phyloP scores from a whole-genome alignment of 2,113 vertebrate genomes.

The Mystacornis crossleyi region DNA sequence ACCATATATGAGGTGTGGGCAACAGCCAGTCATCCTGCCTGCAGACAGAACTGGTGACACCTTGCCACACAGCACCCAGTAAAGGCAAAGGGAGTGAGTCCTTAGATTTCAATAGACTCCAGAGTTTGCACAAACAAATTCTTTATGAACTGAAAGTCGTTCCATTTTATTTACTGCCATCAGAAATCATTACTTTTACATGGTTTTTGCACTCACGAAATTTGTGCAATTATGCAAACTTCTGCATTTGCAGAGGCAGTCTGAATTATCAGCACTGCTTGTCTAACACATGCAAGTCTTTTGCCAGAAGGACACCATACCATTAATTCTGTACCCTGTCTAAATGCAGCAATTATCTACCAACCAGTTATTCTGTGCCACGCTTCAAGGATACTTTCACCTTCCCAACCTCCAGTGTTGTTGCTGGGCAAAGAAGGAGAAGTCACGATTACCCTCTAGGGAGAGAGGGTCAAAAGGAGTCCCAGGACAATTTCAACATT shows the following conservation, averaged over 20 bases:
- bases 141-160: not conserved
- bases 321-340: conserved; percentile 29
- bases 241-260: not conserved
- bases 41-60: rapidly evolving
- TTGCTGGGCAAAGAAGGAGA: not conserved
- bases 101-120: not conserved
- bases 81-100: not conserved
- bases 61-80: not conserved
- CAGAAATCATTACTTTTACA: not conserved
- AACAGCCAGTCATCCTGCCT: not conserved
- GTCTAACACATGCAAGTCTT: not conserved
- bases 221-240: not conserved
- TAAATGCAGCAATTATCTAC: conserved; percentile 36
- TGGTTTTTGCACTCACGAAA: not conserved
- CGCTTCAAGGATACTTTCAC: conserved; percentile 30
- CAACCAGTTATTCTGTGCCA: conserved; percentile 2
- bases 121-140: not conserved
- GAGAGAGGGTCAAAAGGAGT: not conserved
- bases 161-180: not conserved
- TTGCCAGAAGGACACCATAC: not conserved
- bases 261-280: not conserved
- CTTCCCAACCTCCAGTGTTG: not conserved
- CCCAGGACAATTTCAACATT: not conserved
- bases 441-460: not conserved
- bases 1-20: rapidly evolving